These are phyloP conservation scores for Aleadryas rufinucha DNA, from an alignment of 2,113 vertebrate species.

Conservation along the genomic window DNA sequence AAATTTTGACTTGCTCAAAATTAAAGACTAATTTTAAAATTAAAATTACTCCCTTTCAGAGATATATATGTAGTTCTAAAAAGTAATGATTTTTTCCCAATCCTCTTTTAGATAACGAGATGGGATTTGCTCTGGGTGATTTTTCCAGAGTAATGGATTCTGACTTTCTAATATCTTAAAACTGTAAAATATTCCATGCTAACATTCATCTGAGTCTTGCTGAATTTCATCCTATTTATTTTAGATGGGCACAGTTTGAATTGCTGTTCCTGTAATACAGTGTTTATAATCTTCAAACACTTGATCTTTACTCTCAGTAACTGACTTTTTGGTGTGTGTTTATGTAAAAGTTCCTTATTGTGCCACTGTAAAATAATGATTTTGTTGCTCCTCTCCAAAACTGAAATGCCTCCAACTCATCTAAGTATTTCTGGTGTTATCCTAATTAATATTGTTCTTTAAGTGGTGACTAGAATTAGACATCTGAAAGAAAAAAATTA, in stretches of 20 bases:
- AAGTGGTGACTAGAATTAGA: background rate
- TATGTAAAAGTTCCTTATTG: background rate
- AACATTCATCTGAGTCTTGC: background rate
- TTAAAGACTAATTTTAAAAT: background rate
- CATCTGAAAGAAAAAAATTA: background rate
- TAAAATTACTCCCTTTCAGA: background rate
- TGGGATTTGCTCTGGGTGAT: background rate
- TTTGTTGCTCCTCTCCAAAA: background rate
- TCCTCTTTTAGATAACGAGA: background rate
- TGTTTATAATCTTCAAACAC: background rate
- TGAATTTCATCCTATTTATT: background rate
- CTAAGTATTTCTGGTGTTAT: background rate
- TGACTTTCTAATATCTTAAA: background rate
- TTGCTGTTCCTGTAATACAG: background rate
- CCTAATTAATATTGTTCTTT: background rate
- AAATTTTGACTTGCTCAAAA: background rate
- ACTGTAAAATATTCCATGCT: background rate
- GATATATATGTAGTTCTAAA: background rate
- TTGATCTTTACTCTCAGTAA: background rate
- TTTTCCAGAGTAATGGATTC: background rate
- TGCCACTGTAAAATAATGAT: background rate
- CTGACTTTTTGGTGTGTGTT: background rate
- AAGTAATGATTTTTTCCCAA: background rate
- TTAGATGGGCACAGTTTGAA: background rate
- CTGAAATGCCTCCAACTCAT: background rate